phyloP scores from a whole-genome alignment of 2,113 vertebrate genomes.

The Eupsittula cactorum region DNA sequence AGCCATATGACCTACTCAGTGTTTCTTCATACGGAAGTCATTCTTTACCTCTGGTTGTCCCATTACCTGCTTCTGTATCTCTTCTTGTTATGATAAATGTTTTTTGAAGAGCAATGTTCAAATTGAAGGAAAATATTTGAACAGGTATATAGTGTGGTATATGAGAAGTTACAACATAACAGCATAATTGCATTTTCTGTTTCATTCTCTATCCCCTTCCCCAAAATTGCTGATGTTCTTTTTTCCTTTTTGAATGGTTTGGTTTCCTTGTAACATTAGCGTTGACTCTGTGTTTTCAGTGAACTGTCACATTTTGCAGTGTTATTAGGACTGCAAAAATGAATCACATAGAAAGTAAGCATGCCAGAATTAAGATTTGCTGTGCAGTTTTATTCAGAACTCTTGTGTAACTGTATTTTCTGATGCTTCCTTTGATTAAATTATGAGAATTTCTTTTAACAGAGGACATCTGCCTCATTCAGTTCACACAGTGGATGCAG shows the following conservation, averaged over 20 bases:
- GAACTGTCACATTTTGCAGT: background rate
- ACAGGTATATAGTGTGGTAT: background rate
- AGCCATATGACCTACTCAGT: background rate
- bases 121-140: background rate
- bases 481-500: conserved; percentile 19
- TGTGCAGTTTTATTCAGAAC: background rate
- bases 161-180: background rate
- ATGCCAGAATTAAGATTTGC: conserved; percentile 16
- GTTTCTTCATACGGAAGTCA: background rate
- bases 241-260: background rate
- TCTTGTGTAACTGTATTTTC: background rate
- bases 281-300: background rate
- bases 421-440: conserved; percentile 34
- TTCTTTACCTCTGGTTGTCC: background rate
- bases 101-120: background rate
- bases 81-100: background rate
- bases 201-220: background rate
- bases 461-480: conserved; percentile 42
- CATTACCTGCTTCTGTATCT: background rate
- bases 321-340: background rate
- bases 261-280: background rate
- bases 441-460: background rate
- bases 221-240: background rate
- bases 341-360: background rate
- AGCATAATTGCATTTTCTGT: background rate